phyloP scores from a whole-genome alignment of 2,113 vertebrate genomes.

The Nerophis ophidion region DNA sequence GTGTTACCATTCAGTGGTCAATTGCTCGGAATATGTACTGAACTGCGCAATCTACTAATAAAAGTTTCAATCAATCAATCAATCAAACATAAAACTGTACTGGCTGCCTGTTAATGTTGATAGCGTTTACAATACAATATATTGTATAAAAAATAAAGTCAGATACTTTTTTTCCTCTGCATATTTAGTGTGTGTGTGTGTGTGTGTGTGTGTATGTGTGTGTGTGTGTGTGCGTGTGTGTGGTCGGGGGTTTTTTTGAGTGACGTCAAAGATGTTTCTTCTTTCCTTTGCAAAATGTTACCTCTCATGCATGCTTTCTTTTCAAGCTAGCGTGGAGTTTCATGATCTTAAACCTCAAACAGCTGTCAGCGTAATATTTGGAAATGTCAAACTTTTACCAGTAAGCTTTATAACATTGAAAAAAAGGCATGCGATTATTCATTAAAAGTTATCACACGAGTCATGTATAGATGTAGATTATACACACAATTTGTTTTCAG shows the following conservation, averaged over 20 bases:
- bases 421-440: too few relatives aligned
- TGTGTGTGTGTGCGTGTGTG: too few relatives aligned
- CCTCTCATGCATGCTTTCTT: slow-evolving; percentile 29
- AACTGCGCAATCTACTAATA: too few relatives aligned
- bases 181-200: background rate
- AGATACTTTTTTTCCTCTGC: background rate
- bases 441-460: too few relatives aligned
- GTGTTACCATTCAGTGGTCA: too few relatives aligned
- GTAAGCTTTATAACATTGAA: too few relatives aligned
- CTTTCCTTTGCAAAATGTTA: slow-evolving; percentile 18
- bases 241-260: slow-evolving; percentile 6
- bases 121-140: background rate
- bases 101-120: background rate
- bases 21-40: too few relatives aligned
- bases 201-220: too few relatives aligned
- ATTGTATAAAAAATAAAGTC: background rate
- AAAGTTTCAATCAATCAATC: too few relatives aligned
- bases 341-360: background rate
- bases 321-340: slow-evolving; percentile 6
- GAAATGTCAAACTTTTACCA: background rate
- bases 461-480: too few relatives aligned
- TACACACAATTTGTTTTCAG: too few relatives aligned
- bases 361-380: background rate
- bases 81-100: background rate
- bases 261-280: slow-evolving; percentile 4